These are phyloP conservation scores for Notechis scutatus DNA, from an alignment of 2,113 vertebrate genomes.

Conservation along the genomic window DNA sequence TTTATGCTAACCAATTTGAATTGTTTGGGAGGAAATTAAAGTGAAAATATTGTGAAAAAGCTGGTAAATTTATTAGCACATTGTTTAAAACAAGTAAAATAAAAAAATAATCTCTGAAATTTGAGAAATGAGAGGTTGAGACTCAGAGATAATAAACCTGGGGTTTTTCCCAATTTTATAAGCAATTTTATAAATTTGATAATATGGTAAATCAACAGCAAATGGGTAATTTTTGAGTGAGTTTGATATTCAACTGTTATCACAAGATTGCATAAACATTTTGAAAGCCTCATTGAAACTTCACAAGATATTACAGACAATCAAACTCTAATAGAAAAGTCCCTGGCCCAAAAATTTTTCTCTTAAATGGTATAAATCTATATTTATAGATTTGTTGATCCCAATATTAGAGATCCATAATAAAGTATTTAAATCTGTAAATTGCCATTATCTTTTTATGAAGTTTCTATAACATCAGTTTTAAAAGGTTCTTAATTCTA, in stretches of 20 bases:
- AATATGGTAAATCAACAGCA: background rate
- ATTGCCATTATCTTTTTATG: background rate
- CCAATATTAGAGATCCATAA: background rate
- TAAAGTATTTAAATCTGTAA: background rate
- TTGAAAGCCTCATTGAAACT: background rate
- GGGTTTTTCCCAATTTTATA: background rate
- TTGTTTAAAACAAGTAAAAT: background rate
- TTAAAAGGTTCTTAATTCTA: background rate
- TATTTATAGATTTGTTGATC: background rate
- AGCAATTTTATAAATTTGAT: background rate
- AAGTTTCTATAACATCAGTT: background rate
- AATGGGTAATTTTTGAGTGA: background rate
- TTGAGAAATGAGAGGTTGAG: background rate
- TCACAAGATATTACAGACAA: background rate
- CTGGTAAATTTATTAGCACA: background rate
- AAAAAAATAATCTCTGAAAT: too few relatives aligned
- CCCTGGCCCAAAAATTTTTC: background rate
- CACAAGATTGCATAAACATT: background rate
- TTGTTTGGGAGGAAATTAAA: background rate
- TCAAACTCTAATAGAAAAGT: background rate
- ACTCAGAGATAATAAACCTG: background rate
- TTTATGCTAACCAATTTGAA: background rate
- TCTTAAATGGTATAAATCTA: background rate
- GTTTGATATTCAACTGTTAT: background rate
- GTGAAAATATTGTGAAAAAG: background rate